These are phyloP conservation scores for Copidosoma floridanum DNA, from an alignment of 1,140 invertebrate genomes.

Conservation along the genomic window DNA sequence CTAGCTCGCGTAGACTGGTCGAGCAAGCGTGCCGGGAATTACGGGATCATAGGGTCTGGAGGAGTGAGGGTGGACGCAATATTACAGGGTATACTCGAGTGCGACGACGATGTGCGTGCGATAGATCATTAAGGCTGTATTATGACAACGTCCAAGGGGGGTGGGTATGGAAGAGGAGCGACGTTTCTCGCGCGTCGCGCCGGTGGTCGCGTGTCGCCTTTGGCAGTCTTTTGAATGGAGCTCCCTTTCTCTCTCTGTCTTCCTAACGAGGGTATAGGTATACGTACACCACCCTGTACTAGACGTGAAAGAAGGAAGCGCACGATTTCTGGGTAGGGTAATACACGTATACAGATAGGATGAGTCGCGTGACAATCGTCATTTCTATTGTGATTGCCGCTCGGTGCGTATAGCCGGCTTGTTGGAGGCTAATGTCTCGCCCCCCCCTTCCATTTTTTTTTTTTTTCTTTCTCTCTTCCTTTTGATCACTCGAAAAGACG, in stretches of 20 bases:
- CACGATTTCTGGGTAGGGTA: neutral
- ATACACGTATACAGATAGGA: neutral
- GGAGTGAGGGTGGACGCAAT: no score
- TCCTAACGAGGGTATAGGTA: no score
- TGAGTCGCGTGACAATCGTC: constrained; percentile 9
- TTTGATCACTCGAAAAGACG: no score
- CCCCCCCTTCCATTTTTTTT: neutral
- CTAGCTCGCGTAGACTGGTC: constrained; percentile 42
- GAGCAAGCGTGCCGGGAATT: constrained; percentile 49
- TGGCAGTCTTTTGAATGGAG: constrained; percentile 1
- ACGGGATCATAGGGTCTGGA: no score
- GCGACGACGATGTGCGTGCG: constrained; percentile 39
- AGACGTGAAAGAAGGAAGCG: no score
- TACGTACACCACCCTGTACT: no score
- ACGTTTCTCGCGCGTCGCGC: no score
- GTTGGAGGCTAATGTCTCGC: no score
- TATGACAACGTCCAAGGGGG: constrained; percentile 42
- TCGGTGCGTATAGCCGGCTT: no score
- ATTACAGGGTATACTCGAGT: no score
- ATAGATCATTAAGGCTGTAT: constrained; percentile 52
- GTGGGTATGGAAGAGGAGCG: constrained; percentile 18
- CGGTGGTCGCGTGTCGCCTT: constrained; percentile 27
- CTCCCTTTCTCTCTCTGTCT: no score
- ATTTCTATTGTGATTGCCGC: neutral
- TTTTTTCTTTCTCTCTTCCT: no score